Conservation (phyloP, 2,888 invertebrate genomes). For the Deroplatys truncata region DNA sequence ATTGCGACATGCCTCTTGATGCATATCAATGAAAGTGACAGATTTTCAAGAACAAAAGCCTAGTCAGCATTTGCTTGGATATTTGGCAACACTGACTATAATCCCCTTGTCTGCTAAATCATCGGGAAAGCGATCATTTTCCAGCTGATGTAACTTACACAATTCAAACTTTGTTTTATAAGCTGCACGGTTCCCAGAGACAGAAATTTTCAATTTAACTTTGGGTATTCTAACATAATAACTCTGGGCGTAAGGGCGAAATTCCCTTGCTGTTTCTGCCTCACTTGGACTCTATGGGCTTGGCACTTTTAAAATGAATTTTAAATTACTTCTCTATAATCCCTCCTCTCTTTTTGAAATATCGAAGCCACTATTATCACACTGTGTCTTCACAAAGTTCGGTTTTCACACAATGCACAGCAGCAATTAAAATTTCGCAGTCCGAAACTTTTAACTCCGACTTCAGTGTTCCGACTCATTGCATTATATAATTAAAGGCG, state of each 20-base stretch:
- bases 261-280: background rate
- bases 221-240: background rate
- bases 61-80: background rate
- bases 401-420: background rate
- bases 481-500: constrained; percentile 19
- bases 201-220: background rate
- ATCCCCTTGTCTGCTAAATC: background rate
- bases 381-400: background rate
- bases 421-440: background rate
- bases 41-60: too few species aligned
- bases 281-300: background rate
- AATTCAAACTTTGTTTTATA: background rate
- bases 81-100: background rate
- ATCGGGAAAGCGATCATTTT: background rate
- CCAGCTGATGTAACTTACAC: background rate
- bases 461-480: constrained; percentile 18
- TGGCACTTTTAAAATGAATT: constrained; percentile 14
- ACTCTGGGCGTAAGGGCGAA: background rate
- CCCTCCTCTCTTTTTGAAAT: background rate
- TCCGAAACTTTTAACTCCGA: background rate
- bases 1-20: too few species aligned
- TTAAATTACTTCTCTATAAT: constrained; percentile 1
- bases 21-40: too few species aligned
- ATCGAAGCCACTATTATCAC: background rate
- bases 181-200: background rate